phyloP scores from a whole-genome alignment of 2,888 invertebrate genomes.

The Callinectes sapidus region DNA sequence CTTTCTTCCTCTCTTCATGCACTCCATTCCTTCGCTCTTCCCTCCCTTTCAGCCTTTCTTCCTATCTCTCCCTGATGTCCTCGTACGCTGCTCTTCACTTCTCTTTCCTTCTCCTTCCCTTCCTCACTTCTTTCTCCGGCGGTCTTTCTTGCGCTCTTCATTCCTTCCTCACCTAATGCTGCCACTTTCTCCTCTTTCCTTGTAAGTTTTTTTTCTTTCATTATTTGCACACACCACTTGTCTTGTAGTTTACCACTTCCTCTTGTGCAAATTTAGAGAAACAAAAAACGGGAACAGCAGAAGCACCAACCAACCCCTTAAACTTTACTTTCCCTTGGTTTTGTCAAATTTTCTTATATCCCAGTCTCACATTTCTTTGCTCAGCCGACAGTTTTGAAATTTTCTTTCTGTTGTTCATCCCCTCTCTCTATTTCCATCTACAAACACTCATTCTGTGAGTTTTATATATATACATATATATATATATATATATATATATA shows the following conservation, averaged over 20 bases:
- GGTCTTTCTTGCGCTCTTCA: slow-evolving; percentile 5
- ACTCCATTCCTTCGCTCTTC: neutral
- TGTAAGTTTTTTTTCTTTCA: neutral
- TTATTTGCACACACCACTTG: neutral
- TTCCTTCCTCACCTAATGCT: neutral
- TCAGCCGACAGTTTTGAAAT: neutral
- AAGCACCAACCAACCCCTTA: neutral
- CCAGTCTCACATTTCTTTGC: neutral
- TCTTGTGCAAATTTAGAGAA: neutral
- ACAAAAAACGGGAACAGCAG: neutral
- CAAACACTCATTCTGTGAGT: neutral
- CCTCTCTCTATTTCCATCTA: neutral
- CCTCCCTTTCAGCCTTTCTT: neutral
- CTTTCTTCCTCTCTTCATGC: neutral
- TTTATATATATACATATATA: no score
- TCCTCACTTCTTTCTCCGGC: slow-evolving; percentile 11
- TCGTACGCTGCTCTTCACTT: neutral
- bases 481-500: no score
- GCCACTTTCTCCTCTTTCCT: slow-evolving; percentile 14
- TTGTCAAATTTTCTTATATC: neutral
- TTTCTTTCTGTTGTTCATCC: neutral
- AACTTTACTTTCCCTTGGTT: neutral
- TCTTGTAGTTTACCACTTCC: neutral
- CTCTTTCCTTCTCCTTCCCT: slow-evolving; percentile 2
- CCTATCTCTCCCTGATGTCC: slow-evolving; percentile 9